Evolutionary conservation across 2,113 vertebrate genomes (phyloP), one percentile per base, ranked within the genome.

Genomic region (Acrocephalus kingi): DNA sequence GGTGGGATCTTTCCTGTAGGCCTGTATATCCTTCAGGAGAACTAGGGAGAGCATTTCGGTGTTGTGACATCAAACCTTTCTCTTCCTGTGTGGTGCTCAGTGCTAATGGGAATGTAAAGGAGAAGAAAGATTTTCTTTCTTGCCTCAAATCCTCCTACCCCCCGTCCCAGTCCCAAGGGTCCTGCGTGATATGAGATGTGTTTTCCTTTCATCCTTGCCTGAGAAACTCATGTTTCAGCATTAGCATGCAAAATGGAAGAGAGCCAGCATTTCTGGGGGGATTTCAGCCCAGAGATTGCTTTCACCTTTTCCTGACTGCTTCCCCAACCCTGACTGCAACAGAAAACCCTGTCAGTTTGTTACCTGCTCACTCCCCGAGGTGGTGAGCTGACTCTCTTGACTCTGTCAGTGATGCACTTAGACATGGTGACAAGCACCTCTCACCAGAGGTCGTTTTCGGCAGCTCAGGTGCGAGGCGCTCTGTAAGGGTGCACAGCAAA

Each of bases 121-220:
- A 89, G 82, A 91, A 94, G 23, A 94, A 84, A 94, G 67, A 94
- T 87, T 58, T 83, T 71, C 51, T 93, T 93, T 96, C 68, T 94
- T 69, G 66, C 58, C 41, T 82, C 41, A 87, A 94, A 83, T 93
- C 51, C 76, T 93, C 55, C 73, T 56, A 83, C 64, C 62, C 46
- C 23, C 45, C 0, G 0, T 82, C 41, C 48, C 39, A 30, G n/a
- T 95, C 87, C 48, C 87, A 85, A 58, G 68, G 67, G 86, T 55
- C 94, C 33, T 0, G 7, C 90, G 76, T 76, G 90, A 93, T 94
- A 95, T 7, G 49, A 95, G 90, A 95, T 49, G 24, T 87, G 85
- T 93, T 95, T 96, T 93, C 59, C 76, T 94, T 97, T 94, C 91
- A 93, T 89, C 48, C 72, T 69, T 68, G 89, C 64, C 43, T n/a